Evolutionary conservation across 92 coral and sea anemone species (phyloP), one percentile per base, ranked within the genome.

Genomic region (Zoanthus gigantus): DNA sequence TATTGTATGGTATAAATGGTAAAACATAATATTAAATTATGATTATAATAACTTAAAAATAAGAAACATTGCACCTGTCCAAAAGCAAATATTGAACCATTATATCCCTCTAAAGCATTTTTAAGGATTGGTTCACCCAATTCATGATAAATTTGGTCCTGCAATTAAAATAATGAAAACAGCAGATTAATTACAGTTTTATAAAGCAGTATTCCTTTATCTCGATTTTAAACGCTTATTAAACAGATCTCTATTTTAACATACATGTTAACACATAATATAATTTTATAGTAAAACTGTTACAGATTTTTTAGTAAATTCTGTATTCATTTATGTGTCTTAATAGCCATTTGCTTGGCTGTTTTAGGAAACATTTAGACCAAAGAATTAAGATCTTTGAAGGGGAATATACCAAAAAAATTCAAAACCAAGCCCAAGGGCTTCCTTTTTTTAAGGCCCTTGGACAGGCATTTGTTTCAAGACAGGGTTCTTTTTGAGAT

Each of bases 71-170:
- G 56, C 48, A 96, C 99, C 99, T 97, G 99, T 47, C 99, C 99
- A 95, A 95, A 97, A 6, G 93, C 88, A 69, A 94, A 90, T 30
- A 97, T 80, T 7, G 98, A 92, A 23, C 92, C 98, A 93, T 97
- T 97, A 76, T 78, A 95, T 71, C 99, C 99, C 71, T 84, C 94
- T 10, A 95, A 78, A 48, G 94, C 95, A 54, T 88, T 91, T 37
- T 88, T 92, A 16, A 97, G 93, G 5, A 96, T 87, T 44, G 98
- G 98, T 44, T 87, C 93, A 28, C 95, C 99, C 53, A 97, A 89
- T 82, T 97, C 99, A 89, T 97, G 95, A 87, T 92, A 97, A 79
- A 97, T 86, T 77, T 97, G 99, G 76, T 97, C 98, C 99, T 97
- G 82, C 9, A 63, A 34, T 63, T 6, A n/a, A 63, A 17, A 17